A percentile compares a stretch with the other conserved stretches of the same genome.
Evolutionary conservation across 2,888 invertebrate species (phyloP).

Genomic region (Leptura quadrifasciata): DNA sequence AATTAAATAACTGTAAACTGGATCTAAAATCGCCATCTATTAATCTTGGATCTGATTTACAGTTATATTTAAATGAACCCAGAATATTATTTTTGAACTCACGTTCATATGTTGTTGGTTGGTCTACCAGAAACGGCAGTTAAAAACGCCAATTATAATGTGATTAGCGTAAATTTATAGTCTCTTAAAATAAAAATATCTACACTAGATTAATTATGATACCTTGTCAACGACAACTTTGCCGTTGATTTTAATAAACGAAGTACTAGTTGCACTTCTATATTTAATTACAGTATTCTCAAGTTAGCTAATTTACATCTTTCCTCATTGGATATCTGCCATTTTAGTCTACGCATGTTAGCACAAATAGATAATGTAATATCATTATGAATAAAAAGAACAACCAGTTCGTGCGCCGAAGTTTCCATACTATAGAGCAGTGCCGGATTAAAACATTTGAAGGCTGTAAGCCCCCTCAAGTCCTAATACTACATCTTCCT

Average conservation of each 20-base stretch:
- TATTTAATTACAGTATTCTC: constrained; percentile 16
- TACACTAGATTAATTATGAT: constrained; percentile 14
- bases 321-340: constrained; percentile 5
- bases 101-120: neutral
- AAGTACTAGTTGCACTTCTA: neutral
- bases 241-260: constrained; percentile 21
- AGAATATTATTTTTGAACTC: constrained; percentile 30
- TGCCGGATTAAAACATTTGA: no score
- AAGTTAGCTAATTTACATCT: constrained; percentile 1
- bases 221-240: constrained; percentile 4
- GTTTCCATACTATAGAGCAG: no score
- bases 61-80: constrained; percentile 33
- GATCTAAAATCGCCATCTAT: constrained; percentile 16
- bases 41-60: constrained; percentile 23
- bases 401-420: no score
- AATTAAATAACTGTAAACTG: constrained; percentile 34
- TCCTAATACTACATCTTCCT: no score
- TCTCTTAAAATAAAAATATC: constrained; percentile 15
- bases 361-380: no score
- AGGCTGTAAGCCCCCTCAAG: no score
- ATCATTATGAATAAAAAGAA: no score
- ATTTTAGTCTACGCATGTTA: neutral
- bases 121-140: neutral
- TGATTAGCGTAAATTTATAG: constrained; percentile 30
- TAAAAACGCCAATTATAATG: constrained; percentile 21